Percentiles rank a stretch among this genome's conserved stretches.
phyloP scores from a whole-genome alignment of 2,113 vertebrate genomes.

The Leucopsar rothschildi region DNA sequence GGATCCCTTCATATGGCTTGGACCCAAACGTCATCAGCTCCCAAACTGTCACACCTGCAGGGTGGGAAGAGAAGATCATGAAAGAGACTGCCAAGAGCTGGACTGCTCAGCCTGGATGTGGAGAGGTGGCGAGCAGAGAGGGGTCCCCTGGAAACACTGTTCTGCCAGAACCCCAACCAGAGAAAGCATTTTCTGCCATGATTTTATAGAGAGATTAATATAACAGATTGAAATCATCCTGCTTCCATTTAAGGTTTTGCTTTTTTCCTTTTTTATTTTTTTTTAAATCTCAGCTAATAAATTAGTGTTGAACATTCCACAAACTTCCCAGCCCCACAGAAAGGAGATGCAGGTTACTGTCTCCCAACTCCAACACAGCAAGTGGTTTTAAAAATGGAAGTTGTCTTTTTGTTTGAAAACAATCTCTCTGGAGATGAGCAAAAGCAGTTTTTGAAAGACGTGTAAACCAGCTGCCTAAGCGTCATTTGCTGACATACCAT shows the following conservation, averaged over 20 bases:
- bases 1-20: slow-evolving; percentile 90
- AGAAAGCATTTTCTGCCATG: background rate
- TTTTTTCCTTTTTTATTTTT: too few species aligned
- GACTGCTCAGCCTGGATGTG: background rate
- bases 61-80: background rate
- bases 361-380: background rate
- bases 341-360: background rate
- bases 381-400: background rate
- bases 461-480: background rate
- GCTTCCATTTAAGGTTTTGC: background rate
- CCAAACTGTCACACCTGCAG: slow-evolving; percentile 92
- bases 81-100: background rate
- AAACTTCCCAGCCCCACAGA: background rate
- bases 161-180: background rate
- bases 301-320: background rate
- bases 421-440: background rate
- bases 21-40: slow-evolving; percentile 96
- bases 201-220: background rate
- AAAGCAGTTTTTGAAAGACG: background rate
- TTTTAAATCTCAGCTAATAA: background rate
- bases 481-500: background rate
- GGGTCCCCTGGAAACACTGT: background rate
- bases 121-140: background rate
- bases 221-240: background rate
- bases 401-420: background rate